Conservation (phyloP, 2,113 vertebrate genomes). For the Eolophus roseicapilla region DNA sequence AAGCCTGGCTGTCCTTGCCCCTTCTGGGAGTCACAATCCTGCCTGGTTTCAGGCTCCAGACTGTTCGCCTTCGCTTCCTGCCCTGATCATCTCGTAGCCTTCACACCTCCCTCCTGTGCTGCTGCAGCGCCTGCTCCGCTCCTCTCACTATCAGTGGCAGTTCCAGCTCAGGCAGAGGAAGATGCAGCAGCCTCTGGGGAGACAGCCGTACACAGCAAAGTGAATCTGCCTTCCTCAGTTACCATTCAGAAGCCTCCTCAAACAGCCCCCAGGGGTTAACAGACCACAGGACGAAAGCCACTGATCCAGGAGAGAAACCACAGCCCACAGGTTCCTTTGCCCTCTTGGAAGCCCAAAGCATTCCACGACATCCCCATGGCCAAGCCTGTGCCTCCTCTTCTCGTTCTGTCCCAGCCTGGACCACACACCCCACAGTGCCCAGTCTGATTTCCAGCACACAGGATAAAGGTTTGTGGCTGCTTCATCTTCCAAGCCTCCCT, state of each 20-base stretch:
- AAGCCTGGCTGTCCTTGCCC: neutral
- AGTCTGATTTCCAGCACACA: neutral
- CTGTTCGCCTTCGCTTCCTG: neutral
- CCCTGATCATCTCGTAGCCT: slow-evolving; percentile 4
- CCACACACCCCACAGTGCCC: fast-evolving
- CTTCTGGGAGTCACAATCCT: neutral
- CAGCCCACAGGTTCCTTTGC: neutral
- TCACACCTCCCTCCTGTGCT: slow-evolving; percentile 39
- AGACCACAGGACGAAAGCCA: neutral
- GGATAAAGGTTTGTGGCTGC: neutral
- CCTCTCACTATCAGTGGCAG: neutral
- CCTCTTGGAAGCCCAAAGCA: neutral
- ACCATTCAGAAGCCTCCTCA: neutral
- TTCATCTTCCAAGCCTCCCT: neutral
- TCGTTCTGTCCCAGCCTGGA: neutral
- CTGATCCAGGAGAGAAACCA: neutral
- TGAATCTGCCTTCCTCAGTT: neutral
- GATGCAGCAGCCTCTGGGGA: neutral
- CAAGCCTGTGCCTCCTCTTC: neutral
- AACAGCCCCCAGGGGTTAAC: neutral
- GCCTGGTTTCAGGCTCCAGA: slow-evolving; percentile 19
- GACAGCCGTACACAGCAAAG: neutral
- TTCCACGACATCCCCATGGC: neutral
- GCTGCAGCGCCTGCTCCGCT: neutral
- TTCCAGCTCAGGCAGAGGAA: neutral